Evolutionary conservation across 2,888 invertebrate species (phyloP), one percentile per base, ranked within the genome.

Genomic region (Rhaphigaster nebulosa): DNA sequence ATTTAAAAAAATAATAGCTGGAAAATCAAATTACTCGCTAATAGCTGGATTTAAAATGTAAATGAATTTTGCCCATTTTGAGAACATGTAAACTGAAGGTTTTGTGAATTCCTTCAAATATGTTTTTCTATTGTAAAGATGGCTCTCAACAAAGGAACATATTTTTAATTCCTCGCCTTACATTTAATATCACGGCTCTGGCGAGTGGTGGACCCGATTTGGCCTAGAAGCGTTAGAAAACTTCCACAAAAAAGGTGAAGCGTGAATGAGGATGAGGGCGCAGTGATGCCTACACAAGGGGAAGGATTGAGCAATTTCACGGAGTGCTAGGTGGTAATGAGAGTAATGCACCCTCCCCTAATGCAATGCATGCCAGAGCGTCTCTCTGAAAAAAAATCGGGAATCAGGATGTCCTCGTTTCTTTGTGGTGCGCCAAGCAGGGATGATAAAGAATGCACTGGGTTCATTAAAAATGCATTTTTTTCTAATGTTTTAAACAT

Each of bases 241-340:
- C n/a, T 65, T 0, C 29, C 29, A 29, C 29, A 65, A 65, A 65
- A 60, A 70, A 70, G 70, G 34, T 34, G 34, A 70, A 70, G 34
- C 20, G 34, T 70, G 34, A 34, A 34, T 20, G 34, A 70, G 70
- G 34, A 34, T 34, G 13, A 34, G 20, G 29, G 34, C 65, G 3
- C 65, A 1, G 70, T 20, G 70, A 20, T 34, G 70, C 5, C 34
- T 38, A 34, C 70, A 70, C 70, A 34, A 70, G 70, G 70, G 34
- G 34, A 70, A 70, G 70, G 34, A 2, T 70, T 34, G 20, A 70
- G 70, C 70, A 70, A 70, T 70, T 70, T 70, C 70, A 70, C 70
- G 70, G 70, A 70, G 70, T 70, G 70, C 70, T 70, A 65, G 70
- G 34, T 34, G 70, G 5, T 70, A 70, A 70, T 70, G 70, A 70